A percentile compares a stretch with the other conserved stretches of the same genome.
Evolutionary conservation across 2,888 invertebrate species (phyloP).

Genomic region (Pachycephus smyrnensis): DNA sequence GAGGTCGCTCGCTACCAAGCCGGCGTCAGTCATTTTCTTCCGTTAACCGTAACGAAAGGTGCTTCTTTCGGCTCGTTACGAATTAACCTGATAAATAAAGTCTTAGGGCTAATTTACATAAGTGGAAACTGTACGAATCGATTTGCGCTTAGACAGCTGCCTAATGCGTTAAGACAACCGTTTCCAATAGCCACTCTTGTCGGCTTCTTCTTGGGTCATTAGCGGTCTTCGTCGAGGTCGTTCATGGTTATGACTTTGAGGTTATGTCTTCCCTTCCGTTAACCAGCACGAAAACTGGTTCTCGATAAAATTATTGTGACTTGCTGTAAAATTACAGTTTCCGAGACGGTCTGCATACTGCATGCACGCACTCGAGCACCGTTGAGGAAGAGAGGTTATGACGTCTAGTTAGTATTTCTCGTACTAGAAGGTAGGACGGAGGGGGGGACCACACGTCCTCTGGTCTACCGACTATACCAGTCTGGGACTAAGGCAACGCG

Average conservation of each 20-base stretch:
- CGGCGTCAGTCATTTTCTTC: neutral
- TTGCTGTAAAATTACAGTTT: slow-evolving; percentile 9
- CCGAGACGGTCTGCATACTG: neutral
- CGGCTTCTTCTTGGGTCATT: neutral
- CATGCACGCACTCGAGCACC: neutral
- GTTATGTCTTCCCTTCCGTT: neutral
- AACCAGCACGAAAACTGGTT: slow-evolving; percentile 11
- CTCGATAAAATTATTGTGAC: neutral
- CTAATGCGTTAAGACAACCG: neutral
- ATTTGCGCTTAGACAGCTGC: neutral
- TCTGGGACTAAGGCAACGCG: neutral
- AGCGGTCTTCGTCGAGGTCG: neutral
- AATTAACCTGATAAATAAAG: neutral
- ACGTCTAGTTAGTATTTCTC: slow-evolving; percentile 13
- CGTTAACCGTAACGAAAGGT: neutral
- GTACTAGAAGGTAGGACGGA: slow-evolving; percentile 5
- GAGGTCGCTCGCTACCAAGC: neutral
- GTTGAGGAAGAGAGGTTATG: neutral
- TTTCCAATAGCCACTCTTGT: neutral
- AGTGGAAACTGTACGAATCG: neutral
- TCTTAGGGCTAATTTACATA: neutral
- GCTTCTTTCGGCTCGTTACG: neutral
- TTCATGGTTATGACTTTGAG: neutral
- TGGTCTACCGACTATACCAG: slow-evolving; percentile 6
- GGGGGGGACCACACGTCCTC: slow-evolving; percentile 19